A percentile compares a stretch with the other conserved stretches of the same genome.
These are phyloP conservation scores for Drosophila melanica DNA, from an alignment of 1,140 invertebrate species.

Conservation along the genomic window DNA sequence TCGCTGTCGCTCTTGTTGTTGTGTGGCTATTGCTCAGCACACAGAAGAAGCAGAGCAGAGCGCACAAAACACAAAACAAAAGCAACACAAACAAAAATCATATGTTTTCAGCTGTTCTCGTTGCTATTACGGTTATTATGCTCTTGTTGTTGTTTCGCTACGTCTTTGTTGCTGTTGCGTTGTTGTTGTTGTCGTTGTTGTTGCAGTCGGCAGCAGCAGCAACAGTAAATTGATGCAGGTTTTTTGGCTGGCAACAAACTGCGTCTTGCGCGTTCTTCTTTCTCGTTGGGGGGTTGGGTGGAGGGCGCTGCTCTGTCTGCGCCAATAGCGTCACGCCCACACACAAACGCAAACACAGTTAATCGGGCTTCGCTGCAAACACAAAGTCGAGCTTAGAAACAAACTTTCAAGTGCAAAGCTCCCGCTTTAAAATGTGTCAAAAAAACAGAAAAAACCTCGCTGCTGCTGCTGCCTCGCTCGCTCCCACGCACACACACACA, in stretches of 20 bases:
- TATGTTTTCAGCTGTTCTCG: slow-evolving; percentile 77
- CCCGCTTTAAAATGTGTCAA: slow-evolving; percentile 64
- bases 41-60: slow-evolving; percentile 46
- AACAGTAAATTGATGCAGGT: slow-evolving; percentile 52
- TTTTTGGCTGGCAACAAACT: slow-evolving; percentile 70
- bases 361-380: slow-evolving; percentile 25
- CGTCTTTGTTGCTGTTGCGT: slow-evolving; percentile 21
- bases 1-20: slow-evolving; percentile 44
- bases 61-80: slow-evolving; percentile 43
- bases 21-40: slow-evolving; percentile 21
- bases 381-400: slow-evolving; percentile 61
- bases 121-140: slow-evolving; percentile 16
- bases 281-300: too few relatives aligned
- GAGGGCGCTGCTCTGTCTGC: slow-evolving; percentile 1
- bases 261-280: slow-evolving; percentile 50
- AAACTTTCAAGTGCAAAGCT: slow-evolving; percentile 62
- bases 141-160: slow-evolving; percentile 2
- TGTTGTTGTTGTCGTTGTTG: slow-evolving; percentile 50
- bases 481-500: slow-evolving; percentile 51
- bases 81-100: slow-evolving; percentile 80
- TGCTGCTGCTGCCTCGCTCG: slow-evolving; percentile 64
- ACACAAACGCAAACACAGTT: slow-evolving; percentile 27
- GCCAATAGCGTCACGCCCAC: slow-evolving; percentile 50
- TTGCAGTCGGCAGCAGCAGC: slow-evolving; percentile 55
- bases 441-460: slow-evolving; percentile 37